Percentiles rank a stretch among this genome's conserved stretches.
Evolutionary conservation across 2,888 invertebrate genomes (phyloP).

Genomic region (Chymomyza fuscimana): DNA sequence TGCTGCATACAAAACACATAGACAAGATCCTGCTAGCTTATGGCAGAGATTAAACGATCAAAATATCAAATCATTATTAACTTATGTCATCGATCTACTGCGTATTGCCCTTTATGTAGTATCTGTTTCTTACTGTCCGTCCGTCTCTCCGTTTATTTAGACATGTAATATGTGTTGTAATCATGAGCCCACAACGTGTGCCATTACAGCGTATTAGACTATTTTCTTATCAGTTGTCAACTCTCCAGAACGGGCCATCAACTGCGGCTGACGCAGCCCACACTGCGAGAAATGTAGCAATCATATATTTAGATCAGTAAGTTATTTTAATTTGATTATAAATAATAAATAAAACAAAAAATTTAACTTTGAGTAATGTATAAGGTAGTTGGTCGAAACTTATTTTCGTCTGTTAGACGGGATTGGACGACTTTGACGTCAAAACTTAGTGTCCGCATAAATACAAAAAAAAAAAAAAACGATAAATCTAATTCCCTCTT

Average conservation of each 20-base stretch:
- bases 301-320: too few relatives aligned
- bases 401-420: too few relatives aligned
- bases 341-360: too few relatives aligned
- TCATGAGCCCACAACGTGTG: slow-evolving; percentile 61
- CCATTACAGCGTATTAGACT: not conserved
- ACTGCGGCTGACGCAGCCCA: not conserved
- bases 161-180: slow-evolving; percentile 18
- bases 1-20: not conserved
- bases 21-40: not conserved
- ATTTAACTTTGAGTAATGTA: too few relatives aligned
- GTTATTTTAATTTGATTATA: too few relatives aligned
- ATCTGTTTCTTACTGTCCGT: not conserved
- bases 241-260: not conserved
- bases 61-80: not conserved
- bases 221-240: slow-evolving; percentile 24
- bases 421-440: too few relatives aligned
- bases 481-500: too few relatives aligned
- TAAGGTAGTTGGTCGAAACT: too few relatives aligned
- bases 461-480: too few relatives aligned
- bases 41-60: not conserved
- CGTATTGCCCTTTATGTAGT: not conserved
- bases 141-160: not conserved
- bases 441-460: too few relatives aligned
- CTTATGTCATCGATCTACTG: not conserved
- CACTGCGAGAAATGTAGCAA: not conserved